Conservation (phyloP, 2,888 invertebrate species). For the Acanthoscelides obtectus region DNA sequence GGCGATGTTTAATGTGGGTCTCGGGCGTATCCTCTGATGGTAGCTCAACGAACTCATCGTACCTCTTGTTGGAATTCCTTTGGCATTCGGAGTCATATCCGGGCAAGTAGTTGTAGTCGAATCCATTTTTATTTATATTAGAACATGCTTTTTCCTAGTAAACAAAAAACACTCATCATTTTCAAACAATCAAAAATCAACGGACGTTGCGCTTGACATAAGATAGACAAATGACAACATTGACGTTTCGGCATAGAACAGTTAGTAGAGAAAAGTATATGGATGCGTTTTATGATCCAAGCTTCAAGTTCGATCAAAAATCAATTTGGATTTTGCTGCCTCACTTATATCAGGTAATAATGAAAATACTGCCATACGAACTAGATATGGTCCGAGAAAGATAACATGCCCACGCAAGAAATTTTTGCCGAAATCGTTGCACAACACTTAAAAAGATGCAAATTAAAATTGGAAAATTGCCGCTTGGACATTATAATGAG, state of each 20-base stretch:
- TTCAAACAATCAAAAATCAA: background rate
- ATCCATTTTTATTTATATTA: conserved; percentile 9
- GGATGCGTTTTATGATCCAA: no score
- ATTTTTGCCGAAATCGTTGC: no score
- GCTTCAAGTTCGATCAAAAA: no score
- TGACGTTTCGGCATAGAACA: background rate
- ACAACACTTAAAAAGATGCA: no score
- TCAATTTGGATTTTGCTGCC: no score
- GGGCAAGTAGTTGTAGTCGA: conserved; percentile 13
- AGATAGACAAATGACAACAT: background rate
- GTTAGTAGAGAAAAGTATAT: no score
- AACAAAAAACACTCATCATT: background rate
- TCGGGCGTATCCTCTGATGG: conserved; percentile 5
- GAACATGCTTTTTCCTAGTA: background rate
- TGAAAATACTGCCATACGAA: no score
- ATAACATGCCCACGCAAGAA: no score
- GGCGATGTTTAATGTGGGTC: conserved; percentile 9
- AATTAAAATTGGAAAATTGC: no score
- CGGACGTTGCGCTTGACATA: background rate
- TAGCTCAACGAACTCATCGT: conserved; percentile 12
- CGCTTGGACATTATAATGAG: no score
- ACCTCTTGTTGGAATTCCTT: conserved; percentile 3
- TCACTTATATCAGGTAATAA: no score
- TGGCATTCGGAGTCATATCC: conserved; percentile 1
- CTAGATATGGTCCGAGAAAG: no score